Percentiles rank a stretch among this genome's conserved stretches.
phyloP scores from a whole-genome alignment of 2,888 invertebrate species.

The Chamaedrilus cognettii region DNA sequence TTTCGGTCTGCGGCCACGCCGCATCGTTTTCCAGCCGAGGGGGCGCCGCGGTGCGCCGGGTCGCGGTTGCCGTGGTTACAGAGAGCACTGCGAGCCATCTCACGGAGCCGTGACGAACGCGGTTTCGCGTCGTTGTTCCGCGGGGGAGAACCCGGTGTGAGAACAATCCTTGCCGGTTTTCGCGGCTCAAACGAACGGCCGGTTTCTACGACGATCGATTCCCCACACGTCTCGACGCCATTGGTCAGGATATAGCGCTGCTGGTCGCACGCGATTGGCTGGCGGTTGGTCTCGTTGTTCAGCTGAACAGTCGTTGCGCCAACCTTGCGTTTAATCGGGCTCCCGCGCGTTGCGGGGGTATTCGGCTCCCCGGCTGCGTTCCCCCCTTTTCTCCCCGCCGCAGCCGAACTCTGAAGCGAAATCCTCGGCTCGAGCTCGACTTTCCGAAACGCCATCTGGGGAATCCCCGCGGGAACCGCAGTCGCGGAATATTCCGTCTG shows the following conservation, averaged over 20 bases:
- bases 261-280: not conserved
- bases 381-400: too few relatives aligned
- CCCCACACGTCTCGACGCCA: slow-evolving; percentile 3
- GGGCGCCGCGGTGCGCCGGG: slow-evolving; percentile 16
- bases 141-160: not conserved
- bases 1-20: not conserved
- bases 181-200: slow-evolving; percentile 27
- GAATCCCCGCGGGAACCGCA: not conserved
- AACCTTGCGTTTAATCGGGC: too few relatives aligned
- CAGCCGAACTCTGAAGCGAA: not conserved
- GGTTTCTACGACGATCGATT: slow-evolving; percentile 10
- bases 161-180: slow-evolving; percentile 2
- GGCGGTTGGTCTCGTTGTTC: not conserved
- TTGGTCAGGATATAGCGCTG: not conserved
- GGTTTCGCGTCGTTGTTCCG: slow-evolving; percentile 16
- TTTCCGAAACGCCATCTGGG: not conserved
- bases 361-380: too few relatives aligned
- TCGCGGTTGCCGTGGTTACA: slow-evolving; percentile 13
- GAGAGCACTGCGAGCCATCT: slow-evolving; percentile 22
- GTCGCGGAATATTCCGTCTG: slow-evolving; percentile 27
- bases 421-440: not conserved
- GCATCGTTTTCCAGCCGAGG: slow-evolving; percentile 6
- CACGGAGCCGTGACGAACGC: slow-evolving; percentile 12
- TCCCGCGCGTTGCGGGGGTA: too few relatives aligned
- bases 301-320: not conserved